These are phyloP conservation scores for Pseudotriccus pelzelni DNA, from an alignment of 2,797 vertebrate species.

Conservation along the genomic window DNA sequence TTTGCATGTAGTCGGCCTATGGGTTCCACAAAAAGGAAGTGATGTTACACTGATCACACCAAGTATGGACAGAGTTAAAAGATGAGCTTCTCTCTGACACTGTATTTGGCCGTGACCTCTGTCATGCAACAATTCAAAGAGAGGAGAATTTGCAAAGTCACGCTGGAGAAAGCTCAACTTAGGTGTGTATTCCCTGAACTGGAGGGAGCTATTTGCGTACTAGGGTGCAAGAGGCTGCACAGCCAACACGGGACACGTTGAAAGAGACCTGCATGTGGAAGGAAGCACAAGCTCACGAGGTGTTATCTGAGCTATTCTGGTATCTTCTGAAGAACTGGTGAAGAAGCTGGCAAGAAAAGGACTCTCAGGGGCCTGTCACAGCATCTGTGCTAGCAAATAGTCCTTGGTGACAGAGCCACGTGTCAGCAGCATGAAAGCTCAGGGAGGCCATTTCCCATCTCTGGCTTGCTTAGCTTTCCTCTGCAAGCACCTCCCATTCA, in stretches of 20 bases:
- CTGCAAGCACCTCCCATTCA: neutral
- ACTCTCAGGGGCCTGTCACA: neutral
- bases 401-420: accelerated
- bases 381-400: accelerated
- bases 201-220: neutral
- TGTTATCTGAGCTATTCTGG: neutral
- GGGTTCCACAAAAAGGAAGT: neutral
- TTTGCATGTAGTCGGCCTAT: neutral
- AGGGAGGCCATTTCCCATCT: neutral
- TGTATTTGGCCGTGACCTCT: neutral
- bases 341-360: neutral
- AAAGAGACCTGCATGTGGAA: neutral
- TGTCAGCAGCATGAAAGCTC: neutral
- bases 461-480: neutral
- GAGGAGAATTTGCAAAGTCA: neutral
- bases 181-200: neutral
- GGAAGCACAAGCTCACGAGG: neutral
- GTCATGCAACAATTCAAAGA: neutral
- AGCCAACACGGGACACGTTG: neutral
- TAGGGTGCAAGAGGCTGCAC: neutral
- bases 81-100: neutral
- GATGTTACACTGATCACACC: neutral
- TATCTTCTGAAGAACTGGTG: neutral
- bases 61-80: neutral
- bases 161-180: neutral